Percentiles rank a stretch among this genome's conserved stretches.
These are phyloP conservation scores for Centropyge bicolor DNA, from an alignment of 2,797 vertebrate species.

Conservation along the genomic window DNA sequence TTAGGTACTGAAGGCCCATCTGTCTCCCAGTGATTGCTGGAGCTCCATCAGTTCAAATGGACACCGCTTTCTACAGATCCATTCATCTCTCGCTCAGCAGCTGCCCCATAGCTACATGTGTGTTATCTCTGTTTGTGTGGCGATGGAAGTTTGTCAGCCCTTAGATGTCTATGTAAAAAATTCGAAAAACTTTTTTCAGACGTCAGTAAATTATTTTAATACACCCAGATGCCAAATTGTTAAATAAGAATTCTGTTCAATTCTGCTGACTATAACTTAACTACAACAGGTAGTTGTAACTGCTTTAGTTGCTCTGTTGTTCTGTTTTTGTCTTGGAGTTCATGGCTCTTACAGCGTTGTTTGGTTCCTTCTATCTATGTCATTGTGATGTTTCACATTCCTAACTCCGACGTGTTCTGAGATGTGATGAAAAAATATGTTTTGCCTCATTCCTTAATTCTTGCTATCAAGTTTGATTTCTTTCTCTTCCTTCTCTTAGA, in stretches of 20 bases:
- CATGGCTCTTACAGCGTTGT: neutral
- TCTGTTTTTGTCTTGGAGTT: neutral
- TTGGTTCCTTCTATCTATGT: neutral
- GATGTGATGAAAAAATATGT: neutral
- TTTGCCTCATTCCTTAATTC: neutral
- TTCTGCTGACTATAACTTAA: neutral
- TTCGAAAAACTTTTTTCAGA: neutral
- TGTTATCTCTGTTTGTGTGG: neutral
- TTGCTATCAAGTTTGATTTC: neutral
- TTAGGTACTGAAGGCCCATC: conserved; percentile 35
- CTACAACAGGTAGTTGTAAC: too few relatives aligned
- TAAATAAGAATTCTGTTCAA: too few relatives aligned
- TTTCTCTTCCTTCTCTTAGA: neutral
- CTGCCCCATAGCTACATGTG: neutral
- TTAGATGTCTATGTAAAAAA: neutral
- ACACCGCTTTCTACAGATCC: conserved; percentile 31
- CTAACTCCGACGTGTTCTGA: neutral
- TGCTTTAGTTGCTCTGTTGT: neutral
- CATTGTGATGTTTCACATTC: neutral
- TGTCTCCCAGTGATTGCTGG: conserved; percentile 39
- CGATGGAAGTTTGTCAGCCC: neutral
- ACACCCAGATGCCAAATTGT: neutral
- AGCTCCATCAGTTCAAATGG: conserved; percentile 41
- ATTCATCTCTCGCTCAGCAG: conserved; percentile 30
- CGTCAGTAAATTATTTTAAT: too few relatives aligned